Evolutionary conservation across 2,797 vertebrate genomes (phyloP), one percentile per base, ranked within the genome.

Genomic region (Falco columbarius): DNA sequence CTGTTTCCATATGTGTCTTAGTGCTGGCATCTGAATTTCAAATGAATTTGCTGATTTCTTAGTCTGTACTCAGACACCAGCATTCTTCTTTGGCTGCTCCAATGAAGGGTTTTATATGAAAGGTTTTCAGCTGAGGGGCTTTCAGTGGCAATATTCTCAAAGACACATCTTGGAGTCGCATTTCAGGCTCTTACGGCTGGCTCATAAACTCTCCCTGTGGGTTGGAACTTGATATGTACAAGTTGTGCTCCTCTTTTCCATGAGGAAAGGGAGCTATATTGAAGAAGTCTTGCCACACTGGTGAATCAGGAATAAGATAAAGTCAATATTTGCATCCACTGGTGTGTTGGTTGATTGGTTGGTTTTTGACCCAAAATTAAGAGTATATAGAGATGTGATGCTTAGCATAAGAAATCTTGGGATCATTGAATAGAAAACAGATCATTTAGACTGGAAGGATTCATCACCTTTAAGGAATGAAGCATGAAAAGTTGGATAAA

Each of bases 21-120:
- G 90, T 91, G 90, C 77, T 93, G 95, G 92, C 94, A 96, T 94
- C 93, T 92, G 89, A 95, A 95, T 97, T 95, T 94, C 82, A 91
- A 89, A 93, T 89, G 89, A 94, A 96, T 95, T 95, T 97, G 93
- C 91, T 88, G 89, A 95, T 96, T 95, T 83, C 67, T 88, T 77
- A 89, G 58, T 73, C 90, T 86, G 54, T 38, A 66, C 63, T 87
- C 67, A 76, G 86, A 93, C 83, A 91, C 44, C 42, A 87, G 42
- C 61, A 46, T 83, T 94, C 79, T 95, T 38, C 68, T 88, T 77
- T 93, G 91, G 68, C 90, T 94, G 38, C 23, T 96, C 27, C 51
- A 63, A 0, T 51, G 61, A 83, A 91, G 46, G 38, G 54, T 91
- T 81, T 94, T 77, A 47, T 87, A 72, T 5, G 61, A 83, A 65